phyloP scores from a whole-genome alignment of 1,140 invertebrate genomes.

The Drosophila nigrodunni region DNA sequence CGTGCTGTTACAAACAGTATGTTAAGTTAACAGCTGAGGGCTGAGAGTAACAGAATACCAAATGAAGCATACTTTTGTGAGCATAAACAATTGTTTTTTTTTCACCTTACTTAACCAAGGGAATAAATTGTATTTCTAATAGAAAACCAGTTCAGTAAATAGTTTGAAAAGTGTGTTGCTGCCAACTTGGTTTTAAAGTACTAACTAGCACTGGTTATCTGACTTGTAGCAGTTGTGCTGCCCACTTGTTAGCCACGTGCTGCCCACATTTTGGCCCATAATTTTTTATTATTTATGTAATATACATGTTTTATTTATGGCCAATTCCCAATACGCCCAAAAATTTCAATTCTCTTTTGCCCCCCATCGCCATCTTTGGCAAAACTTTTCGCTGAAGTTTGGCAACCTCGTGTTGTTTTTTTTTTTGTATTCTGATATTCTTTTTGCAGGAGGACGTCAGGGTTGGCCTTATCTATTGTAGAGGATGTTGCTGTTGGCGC shows the following conservation, averaged over 20 bases:
- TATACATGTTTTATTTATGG: slow-evolving; percentile 69
- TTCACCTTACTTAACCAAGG: too few relatives aligned
- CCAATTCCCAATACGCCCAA: slow-evolving; percentile 43
- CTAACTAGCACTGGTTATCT: neutral
- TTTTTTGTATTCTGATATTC: neutral
- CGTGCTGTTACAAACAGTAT: slow-evolving; percentile 5
- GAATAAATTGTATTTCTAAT: too few relatives aligned
- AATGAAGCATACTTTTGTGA: too few relatives aligned
- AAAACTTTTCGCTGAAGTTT: slow-evolving; percentile 29
- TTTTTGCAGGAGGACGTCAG: neutral
- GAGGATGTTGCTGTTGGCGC: slow-evolving; percentile 8
- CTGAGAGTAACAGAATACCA: too few relatives aligned
- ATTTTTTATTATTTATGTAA: slow-evolving; percentile 74
- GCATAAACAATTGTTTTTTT: too few relatives aligned
- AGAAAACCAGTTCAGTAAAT: neutral
- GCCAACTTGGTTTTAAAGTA: slow-evolving; percentile 14
- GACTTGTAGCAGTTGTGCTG: slow-evolving; percentile 26
- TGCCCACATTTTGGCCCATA: slow-evolving; percentile 56
- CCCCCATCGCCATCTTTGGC: neutral
- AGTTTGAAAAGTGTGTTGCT: neutral
- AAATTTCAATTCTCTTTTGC: neutral
- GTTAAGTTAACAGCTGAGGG: slow-evolving; percentile 1
- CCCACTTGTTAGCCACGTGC: slow-evolving; percentile 1
- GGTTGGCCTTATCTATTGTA: slow-evolving; percentile 33
- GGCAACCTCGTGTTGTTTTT: neutral